Evolutionary conservation across 2,888 invertebrate species (phyloP), one percentile per base, ranked within the genome.

Genomic region (Rhagium mordax): DNA sequence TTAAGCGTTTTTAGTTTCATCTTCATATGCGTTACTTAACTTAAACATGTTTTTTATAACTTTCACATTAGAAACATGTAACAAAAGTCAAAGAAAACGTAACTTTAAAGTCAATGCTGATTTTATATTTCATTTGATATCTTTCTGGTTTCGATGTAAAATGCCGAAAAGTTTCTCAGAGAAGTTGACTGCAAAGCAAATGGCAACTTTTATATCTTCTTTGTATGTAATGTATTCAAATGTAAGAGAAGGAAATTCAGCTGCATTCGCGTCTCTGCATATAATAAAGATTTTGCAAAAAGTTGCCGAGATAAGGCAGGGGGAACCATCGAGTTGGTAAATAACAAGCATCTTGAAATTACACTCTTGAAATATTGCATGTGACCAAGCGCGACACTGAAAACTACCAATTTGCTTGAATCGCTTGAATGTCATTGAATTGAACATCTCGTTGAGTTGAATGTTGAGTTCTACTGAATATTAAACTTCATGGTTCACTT

Each of bases 181-280:
- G 7, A 51, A 18, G 51, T 51, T 20, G 51, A 18, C 16, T 51
- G 10, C 20, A 51, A 51, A 13, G 51, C 6, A 51, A 51, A 51
- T 20, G 51, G 18, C 18, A 51, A 10, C 18, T 20, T 20, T 16
- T 51, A 5, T 16, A 51, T 51, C 18, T 51, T 18, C 16, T 51
- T 16, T 20, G 51, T 51, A 51, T 20, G 51, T 51, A 51, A 51
- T 51, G 16, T 51, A 51, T 51, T 49, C 51, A 51, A 51, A 51
- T 51, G 51, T 20, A 16, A 18, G 18, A 51, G 10, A 20, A n/a
- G 20, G 51, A 51, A 51, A 51, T 51, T 51, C 51, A 16, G 51
- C 51, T 51, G 51, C 51, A 51, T 51, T 49, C 49, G 49, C 51
- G 51, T 18, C 18, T 51, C 51, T 13, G 18, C 51, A 51, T 51